A percentile compares a stretch with the other conserved stretches of the same genome.
Conservation (phyloP, 2,797 vertebrate genomes). For the Lepus oiostolus region DNA sequence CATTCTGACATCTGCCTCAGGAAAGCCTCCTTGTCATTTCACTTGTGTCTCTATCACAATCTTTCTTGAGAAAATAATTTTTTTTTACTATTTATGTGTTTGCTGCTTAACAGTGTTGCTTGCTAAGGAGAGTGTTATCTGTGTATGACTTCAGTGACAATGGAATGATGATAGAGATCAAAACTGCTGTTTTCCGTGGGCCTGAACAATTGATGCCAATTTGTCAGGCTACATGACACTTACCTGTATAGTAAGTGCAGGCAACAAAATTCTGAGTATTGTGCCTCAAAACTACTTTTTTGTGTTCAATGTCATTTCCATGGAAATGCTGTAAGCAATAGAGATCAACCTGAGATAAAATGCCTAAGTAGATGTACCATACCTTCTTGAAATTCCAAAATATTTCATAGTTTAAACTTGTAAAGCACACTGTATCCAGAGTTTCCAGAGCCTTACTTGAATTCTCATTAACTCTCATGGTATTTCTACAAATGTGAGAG, state of each 20-base stretch:
- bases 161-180: constrained; percentile 22
- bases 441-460: constrained; percentile 20
- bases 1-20: background rate
- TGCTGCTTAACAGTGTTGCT: background rate
- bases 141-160: constrained; percentile 3
- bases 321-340: background rate
- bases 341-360: background rate
- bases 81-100: background rate
- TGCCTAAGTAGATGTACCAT: background rate
- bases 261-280: constrained; percentile 37
- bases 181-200: constrained; percentile 28
- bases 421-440: background rate
- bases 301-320: background rate
- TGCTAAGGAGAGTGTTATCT: constrained; percentile 2
- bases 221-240: constrained; percentile 5
- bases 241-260: background rate
- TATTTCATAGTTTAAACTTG: constrained; percentile 18
- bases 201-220: background rate
- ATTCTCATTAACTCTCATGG: background rate
- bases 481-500: constrained; percentile 47
- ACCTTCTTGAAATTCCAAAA: constrained; percentile 33
- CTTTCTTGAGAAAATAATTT: constrained; percentile 31
- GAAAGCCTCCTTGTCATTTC: background rate
- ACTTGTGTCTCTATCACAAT: background rate
- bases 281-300: background rate